These are phyloP conservation scores for Latrodectus geometricus DNA, from an alignment of 1,140 invertebrate species.

Conservation along the genomic window DNA sequence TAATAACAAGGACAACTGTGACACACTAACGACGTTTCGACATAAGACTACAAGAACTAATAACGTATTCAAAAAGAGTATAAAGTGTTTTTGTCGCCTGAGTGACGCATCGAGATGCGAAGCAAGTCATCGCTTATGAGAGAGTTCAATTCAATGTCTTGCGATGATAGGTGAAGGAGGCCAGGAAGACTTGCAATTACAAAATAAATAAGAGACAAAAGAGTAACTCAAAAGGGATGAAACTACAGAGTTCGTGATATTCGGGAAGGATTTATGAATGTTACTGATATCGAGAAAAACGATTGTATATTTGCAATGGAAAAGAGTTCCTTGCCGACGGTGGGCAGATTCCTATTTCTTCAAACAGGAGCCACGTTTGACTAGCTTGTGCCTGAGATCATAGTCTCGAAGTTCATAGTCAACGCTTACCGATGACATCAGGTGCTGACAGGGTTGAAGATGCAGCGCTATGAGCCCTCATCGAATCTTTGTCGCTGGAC, in stretches of 20 bases:
- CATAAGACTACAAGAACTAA: not conserved
- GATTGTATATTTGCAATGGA: not conserved
- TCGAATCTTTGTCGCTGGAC: slow-evolving; percentile 32
- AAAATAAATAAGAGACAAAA: not conserved
- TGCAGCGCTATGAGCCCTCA: slow-evolving; percentile 71
- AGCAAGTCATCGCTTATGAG: not conserved
- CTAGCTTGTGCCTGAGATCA: slow-evolving; percentile 10
- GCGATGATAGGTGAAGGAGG: not conserved
- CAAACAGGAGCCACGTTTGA: not conserved
- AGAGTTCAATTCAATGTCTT: not conserved
- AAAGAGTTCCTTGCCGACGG: not conserved
- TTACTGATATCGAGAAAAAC: not conserved
- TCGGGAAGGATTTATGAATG: not conserved
- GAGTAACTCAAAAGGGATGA: not conserved
- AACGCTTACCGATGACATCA: slow-evolving; percentile 76
- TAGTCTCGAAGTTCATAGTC: not conserved
- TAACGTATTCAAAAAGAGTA: not conserved
- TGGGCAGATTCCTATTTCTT: not conserved
- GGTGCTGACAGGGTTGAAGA: slow-evolving; percentile 84
- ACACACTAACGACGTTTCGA: not conserved
- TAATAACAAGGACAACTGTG: not conserved
- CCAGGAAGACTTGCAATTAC: not conserved
- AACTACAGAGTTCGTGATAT: not conserved
- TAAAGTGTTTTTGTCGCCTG: not conserved
- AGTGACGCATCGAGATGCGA: not conserved